Conservation (phyloP, 2,797 vertebrate genomes). For the Gymnoscopelus microlampas region DNA sequence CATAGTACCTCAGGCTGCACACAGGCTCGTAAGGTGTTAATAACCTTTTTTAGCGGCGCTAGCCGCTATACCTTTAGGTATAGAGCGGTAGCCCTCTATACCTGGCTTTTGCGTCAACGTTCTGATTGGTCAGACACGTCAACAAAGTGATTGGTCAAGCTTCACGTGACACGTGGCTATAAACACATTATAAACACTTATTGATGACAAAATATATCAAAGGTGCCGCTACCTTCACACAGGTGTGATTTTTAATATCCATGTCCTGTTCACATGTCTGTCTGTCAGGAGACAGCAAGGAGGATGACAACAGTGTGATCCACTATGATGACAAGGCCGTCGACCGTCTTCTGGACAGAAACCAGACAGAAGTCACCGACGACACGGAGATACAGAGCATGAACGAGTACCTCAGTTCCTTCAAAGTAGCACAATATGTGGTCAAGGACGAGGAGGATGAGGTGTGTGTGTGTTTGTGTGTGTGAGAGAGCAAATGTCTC, state of each 20-base stretch:
- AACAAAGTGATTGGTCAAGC: too few relatives aligned
- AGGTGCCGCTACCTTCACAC: too few relatives aligned
- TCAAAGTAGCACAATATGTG: constrained; percentile 98
- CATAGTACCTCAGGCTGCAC: too few relatives aligned
- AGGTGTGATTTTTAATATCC: constrained; percentile 1
- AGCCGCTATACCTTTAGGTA: too few relatives aligned
- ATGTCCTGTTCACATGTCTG: constrained; percentile 9
- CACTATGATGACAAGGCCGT: constrained; percentile 98
- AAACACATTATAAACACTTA: too few relatives aligned
- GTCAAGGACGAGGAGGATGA: constrained; percentile 98
- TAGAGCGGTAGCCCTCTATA: too few relatives aligned
- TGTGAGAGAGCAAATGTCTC: neutral
- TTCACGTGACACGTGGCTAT: too few relatives aligned
- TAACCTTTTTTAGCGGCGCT: too few relatives aligned
- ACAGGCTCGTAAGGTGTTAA: too few relatives aligned
- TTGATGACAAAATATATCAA: too few relatives aligned
- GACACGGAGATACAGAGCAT: constrained; percentile 98
- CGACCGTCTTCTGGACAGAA: constrained; percentile 91
- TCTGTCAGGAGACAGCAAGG: constrained; percentile 90
- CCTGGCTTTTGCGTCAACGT: too few relatives aligned
- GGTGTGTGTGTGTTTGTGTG: constrained; percentile 74
- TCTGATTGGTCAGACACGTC: too few relatives aligned
- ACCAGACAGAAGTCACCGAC: constrained; percentile 94
- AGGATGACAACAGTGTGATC: constrained; percentile 97
- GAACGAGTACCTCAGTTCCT: constrained; percentile 99